Conservation (phyloP, 2,888 invertebrate species). For the Epirrhoe alternata region DNA sequence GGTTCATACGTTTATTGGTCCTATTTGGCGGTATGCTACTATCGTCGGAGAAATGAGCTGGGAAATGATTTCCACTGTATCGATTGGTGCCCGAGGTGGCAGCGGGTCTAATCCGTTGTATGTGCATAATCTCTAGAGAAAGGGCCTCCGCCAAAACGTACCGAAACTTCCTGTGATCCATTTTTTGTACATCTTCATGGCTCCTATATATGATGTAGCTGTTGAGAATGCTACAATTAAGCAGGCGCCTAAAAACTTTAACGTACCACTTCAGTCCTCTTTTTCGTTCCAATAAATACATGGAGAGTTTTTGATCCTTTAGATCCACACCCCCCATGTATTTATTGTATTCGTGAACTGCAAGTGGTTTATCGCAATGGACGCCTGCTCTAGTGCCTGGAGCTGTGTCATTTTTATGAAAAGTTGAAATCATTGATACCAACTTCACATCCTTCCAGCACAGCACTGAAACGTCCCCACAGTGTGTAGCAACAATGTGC, state of each 20-base stretch:
- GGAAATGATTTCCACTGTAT: slow-evolving; percentile 13
- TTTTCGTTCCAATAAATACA: slow-evolving; percentile 12
- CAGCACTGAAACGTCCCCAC: slow-evolving; percentile 9
- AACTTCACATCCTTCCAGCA: slow-evolving; percentile 17
- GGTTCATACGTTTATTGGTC: slow-evolving; percentile 21
- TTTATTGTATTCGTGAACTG: slow-evolving; percentile 15
- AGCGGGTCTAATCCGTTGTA: slow-evolving; percentile 15
- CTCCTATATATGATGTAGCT: slow-evolving; percentile 11
- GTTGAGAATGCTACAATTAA: slow-evolving; percentile 6
- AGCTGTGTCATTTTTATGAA: slow-evolving; percentile 7
- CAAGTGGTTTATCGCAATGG: slow-evolving; percentile 6
- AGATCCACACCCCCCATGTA: slow-evolving; percentile 8
- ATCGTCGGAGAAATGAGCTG: slow-evolving; percentile 18
- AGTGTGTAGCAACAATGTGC: slow-evolving; percentile 8
- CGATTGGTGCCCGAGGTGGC: slow-evolving; percentile 11
- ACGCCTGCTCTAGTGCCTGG: slow-evolving; percentile 18
- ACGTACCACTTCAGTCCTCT: slow-evolving; percentile 16
- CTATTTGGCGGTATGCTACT: slow-evolving; percentile 16
- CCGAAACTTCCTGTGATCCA: slow-evolving; percentile 14
- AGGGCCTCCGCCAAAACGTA: slow-evolving; percentile 18
- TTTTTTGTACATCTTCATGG: slow-evolving; percentile 14
- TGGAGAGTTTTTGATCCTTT: slow-evolving; percentile 12
- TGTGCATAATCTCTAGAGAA: slow-evolving; percentile 20
- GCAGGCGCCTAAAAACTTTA: slow-evolving; percentile 11
- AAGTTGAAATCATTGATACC: slow-evolving; percentile 20